Evolutionary conservation across 64 coral and sea anemone genomes (phyloP), one percentile per base, ranked within the genome.

Genomic region (Exaiptasia diaphana): DNA sequence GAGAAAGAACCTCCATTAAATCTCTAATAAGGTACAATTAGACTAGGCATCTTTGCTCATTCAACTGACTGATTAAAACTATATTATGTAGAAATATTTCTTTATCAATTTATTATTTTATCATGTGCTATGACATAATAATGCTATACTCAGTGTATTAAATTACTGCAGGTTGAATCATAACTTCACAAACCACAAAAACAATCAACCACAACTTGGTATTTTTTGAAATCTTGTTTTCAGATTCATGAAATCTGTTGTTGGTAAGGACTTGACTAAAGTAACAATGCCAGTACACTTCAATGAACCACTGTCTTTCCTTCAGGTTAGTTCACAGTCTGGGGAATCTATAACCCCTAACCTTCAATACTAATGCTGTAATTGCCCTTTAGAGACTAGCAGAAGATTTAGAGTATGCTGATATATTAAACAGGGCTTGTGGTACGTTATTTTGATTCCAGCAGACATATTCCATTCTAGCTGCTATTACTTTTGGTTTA

Each of bases 201-300:
- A 26, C 53, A 56, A 56, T 56, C 20, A 56, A 56, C n/a, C 6
- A 23, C 27, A 18, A 56, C 1, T 53, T 3, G 9, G 0, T 62
- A 30, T 9, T 31, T 10, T 62, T 31, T 12, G 10, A n/a, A 2
- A 62, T 62, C 5, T 62, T 33, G 5, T 86, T 38, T 27, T 18
- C 67, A 97, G 94, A 38, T 97, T 97, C 38, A 74, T 97, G 89
- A 97, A 97, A 35, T 88, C 94, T 23, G 94, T 88, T 31, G 74
- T 92, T 60, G 94, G 94, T 2, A 97, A 97, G 84, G 94, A 97
- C 84, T 36, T 97, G 0, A 97, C 94, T 36, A 97, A 97, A 68
- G 94, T 97, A 13, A 92, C 94, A 1, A 97, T 92, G 89, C 94
- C 94, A 20, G 94, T 97, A n/a, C 88, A 91, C 59, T 97, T 92